Conservation (phyloP, 2,113 vertebrate species). For the Isichthys henryi region DNA sequence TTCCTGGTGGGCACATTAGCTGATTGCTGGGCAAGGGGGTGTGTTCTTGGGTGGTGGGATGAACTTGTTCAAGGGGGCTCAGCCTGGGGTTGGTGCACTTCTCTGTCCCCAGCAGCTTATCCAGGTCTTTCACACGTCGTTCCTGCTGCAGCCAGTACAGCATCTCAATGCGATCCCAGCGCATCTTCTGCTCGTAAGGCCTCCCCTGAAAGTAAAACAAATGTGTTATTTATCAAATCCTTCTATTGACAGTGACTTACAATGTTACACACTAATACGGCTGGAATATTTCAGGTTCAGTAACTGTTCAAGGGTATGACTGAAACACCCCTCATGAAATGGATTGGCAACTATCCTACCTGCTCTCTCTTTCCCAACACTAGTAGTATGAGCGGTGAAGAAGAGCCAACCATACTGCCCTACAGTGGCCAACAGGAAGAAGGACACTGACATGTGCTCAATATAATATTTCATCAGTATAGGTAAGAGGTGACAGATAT, state of each 20-base stretch:
- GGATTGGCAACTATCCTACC: background rate
- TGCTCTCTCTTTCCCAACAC: background rate
- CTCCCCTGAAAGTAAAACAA: conserved; percentile 42
- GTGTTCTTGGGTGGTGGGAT: background rate
- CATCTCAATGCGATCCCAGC: conserved; percentile 63
- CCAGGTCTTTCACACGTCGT: conserved; percentile 34
- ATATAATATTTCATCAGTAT: background rate
- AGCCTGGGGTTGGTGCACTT: conserved; percentile 16
- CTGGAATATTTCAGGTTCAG: background rate
- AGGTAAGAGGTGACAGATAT: background rate
- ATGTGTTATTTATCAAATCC: background rate
- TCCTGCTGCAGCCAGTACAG: conserved; percentile 67
- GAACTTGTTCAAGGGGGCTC: conserved; percentile 22
- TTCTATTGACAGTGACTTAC: background rate
- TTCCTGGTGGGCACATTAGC: background rate
- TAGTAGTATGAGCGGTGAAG: background rate
- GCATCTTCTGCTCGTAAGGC: conserved; percentile 62
- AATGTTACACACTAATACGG: background rate
- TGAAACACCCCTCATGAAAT: background rate
- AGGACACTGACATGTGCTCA: background rate
- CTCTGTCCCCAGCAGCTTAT: conserved; percentile 17
- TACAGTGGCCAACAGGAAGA: background rate
- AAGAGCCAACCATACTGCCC: background rate
- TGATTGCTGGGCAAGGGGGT: background rate
- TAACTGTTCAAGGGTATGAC: background rate